phyloP scores from a whole-genome alignment of 2,888 invertebrate species.

The Aphrophora alni region DNA sequence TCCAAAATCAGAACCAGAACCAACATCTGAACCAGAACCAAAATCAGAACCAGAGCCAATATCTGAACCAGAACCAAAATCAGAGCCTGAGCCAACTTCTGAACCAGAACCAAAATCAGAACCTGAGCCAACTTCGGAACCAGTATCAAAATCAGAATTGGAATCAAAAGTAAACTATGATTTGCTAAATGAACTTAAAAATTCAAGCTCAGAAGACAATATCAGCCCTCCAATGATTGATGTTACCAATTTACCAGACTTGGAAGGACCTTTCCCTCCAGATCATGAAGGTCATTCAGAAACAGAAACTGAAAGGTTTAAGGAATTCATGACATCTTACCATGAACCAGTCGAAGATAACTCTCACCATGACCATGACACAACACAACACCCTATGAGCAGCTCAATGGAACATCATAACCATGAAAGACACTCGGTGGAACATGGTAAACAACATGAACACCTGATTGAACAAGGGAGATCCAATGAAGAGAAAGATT shows the following conservation, averaged over 20 bases:
- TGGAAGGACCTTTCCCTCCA: conserved; percentile 40
- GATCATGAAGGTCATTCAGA: conserved; percentile 40
- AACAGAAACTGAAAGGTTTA: conserved; percentile 29
- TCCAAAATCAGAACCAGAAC: conserved; percentile 45
- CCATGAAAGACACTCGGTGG: background rate
- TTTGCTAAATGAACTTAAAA: conserved; percentile 10
- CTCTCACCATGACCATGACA: background rate
- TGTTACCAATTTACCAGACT: conserved; percentile 41
- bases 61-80: conserved; percentile 47
- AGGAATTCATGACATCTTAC: conserved; percentile 22
- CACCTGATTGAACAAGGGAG: conserved; percentile 26
- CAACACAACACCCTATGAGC: background rate
- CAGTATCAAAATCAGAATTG: conserved; percentile 45
- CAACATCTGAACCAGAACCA: conserved; percentile 55
- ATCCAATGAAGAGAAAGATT: conserved; percentile 12
- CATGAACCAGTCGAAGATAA: background rate
- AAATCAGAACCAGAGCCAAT: conserved; percentile 51
- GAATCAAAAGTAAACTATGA: conserved; percentile 24
- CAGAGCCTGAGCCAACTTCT: conserved; percentile 48
- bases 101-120: conserved; percentile 43
- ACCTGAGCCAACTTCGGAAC: conserved; percentile 52
- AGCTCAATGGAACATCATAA: background rate
- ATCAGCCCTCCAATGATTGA: conserved; percentile 34
- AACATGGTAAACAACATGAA: background rate
- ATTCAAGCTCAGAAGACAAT: conserved; percentile 14